Base-by-base conservation (phyloP, 2,888 invertebrate genomes). In the Conchocele bisecta region DNA sequence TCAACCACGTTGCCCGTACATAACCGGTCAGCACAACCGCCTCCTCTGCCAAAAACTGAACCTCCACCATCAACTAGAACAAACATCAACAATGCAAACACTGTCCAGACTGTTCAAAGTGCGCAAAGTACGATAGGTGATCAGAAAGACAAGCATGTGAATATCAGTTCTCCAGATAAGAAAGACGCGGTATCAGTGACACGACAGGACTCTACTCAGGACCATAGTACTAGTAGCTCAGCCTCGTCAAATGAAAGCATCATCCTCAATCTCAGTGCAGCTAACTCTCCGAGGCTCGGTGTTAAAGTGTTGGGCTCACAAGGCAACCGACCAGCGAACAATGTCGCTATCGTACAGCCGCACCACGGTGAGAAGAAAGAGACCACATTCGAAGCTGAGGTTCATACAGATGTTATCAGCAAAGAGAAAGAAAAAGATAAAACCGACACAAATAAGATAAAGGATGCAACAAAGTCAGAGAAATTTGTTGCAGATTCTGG, bases 401-500 rank as follows among this genome's bases (percentile, higher is more conserved):
- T 87, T 1, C 75, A 84, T 42, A 89, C 88, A 13, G 88, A 89
- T 77, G 86, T 83, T 2, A 83, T 86, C 15, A 80, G 75, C 42
- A 83, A 86, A 68, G 68, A 70, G 2, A 78, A 81, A 29, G 61
- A 63, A 26, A 58, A 75, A 31, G 64, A 60, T 13, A 75, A 78
- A 37, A 66, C 56, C n/a, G 63, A 65, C 17, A 48, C 58, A 24
- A 68, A 75, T 26, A 67, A 56, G 31, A 44, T 54, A 11, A 86
- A 86, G 56, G 84, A 86, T 59, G 86, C 85, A 2, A 83, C 83
- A 13, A 83, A 86, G 60, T 53, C 79, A 24, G 84, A 85, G 41
- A 85, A 88, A 13, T 87, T 89, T 56, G 85, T 87, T 48, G 90
- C 89, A 53, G 90, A 90, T 71, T 84, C 88, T 26, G 95, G 94